Percentiles rank a stretch among this genome's conserved stretches.
Evolutionary conservation across 30 jellyfish, hydroid and myxozoan genomes (phyloP).

Genomic region (Turritopsis rubra): DNA sequence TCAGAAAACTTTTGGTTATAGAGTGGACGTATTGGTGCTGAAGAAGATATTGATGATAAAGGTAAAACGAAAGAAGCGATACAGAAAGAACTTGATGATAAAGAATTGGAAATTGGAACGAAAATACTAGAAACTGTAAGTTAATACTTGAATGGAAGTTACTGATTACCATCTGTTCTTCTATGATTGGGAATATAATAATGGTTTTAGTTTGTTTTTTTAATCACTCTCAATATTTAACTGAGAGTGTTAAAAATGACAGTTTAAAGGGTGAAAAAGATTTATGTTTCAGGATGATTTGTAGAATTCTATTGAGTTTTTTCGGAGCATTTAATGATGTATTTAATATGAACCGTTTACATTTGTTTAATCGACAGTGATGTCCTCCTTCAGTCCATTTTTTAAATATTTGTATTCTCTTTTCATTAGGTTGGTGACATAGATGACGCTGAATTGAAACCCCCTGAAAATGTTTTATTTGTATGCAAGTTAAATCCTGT

Average conservation of each 20-base stretch:
- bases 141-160: too few species aligned
- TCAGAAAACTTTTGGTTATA: too few species aligned
- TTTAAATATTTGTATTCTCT: not conserved
- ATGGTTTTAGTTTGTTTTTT: too few species aligned
- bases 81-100: constrained; percentile 67
- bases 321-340: not conserved
- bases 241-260: too few species aligned
- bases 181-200: not conserved
- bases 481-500: constrained; percentile 98
- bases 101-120: constrained; percentile 87
- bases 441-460: constrained; percentile 93
- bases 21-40: constrained; percentile 97
- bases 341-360: not conserved
- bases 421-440: constrained; percentile 86
- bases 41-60: constrained; percentile 70
- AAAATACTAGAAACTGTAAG: constrained; percentile 89
- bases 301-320: too few species aligned
- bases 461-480: constrained; percentile 98
- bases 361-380: too few species aligned
- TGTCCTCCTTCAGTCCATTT: not conserved
- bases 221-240: too few species aligned
- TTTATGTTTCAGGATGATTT: too few species aligned
- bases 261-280: too few species aligned
- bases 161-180: not conserved
- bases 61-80: constrained; percentile 71